Evolutionary conservation across 2,113 vertebrate genomes (phyloP).

Genomic region (Antidorcas marsupialis): DNA sequence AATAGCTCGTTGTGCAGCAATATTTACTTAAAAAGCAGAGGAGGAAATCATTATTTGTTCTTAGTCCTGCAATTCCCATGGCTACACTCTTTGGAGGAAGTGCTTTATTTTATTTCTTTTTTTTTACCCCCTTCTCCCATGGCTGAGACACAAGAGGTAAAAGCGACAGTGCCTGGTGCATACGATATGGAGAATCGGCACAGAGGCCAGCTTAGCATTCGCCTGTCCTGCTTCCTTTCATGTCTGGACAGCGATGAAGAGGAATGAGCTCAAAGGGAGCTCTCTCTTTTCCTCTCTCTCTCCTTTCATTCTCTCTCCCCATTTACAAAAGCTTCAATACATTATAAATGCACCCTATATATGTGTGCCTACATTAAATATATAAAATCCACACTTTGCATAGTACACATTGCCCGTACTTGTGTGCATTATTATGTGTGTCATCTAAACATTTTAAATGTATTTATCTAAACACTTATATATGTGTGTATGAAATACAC

Average conservation of each 20-base stretch:
- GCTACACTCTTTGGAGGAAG: conserved; percentile 65
- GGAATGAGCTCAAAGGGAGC: not conserved
- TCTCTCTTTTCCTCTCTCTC: not conserved
- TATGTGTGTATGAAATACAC: not conserved
- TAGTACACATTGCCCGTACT: not conserved
- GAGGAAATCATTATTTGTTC: conserved; percentile 70
- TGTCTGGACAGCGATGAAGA: not conserved
- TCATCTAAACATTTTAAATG: not conserved
- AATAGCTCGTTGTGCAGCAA: conserved; percentile 51
- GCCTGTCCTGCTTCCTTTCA: not conserved
- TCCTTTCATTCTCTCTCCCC: not conserved
- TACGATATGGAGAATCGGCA: not conserved
- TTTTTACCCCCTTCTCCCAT: not conserved
- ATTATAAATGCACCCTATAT: not conserved
- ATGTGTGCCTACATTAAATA: not conserved
- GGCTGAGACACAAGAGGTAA: conserved; percentile 57
- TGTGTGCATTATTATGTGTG: not conserved
- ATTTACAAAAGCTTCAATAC: not conserved
- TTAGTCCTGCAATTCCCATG: conserved; percentile 48
- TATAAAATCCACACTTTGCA: not conserved
- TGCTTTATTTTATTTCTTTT: conserved; percentile 62
- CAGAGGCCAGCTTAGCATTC: not conserved
- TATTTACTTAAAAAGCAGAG: conserved; percentile 67
- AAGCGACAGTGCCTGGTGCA: not conserved
- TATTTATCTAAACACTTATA: not conserved